Evolutionary conservation across 2,888 invertebrate species (phyloP), one percentile per base, ranked within the genome.

Genomic region (Oeneis ivallda): DNA sequence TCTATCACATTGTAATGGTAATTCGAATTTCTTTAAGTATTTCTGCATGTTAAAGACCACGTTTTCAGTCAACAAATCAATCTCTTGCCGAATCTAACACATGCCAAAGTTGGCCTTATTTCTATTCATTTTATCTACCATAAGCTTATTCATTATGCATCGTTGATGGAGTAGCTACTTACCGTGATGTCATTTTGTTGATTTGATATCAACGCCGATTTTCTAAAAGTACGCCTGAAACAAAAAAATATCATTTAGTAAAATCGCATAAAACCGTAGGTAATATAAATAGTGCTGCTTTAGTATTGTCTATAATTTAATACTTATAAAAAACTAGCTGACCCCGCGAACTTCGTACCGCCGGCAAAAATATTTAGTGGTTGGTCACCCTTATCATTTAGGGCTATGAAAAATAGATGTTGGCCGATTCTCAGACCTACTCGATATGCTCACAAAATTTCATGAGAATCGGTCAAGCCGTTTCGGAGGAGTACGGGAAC

Each of bases 111-210:
- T 45, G 8, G 45, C 8, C 45, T 45, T 45, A 15, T 45, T 17
- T 15, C 5, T 45, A 45, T 45, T 17, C 15, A 13, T 43, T 8
- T 7, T 45, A n/a, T n/a, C 15, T 45, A 15, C n/a, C 7, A n/a
- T 43, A 45, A 45, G 8, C 6, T 9, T 15, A 3, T 15, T 8
- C n/a, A 11, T 45, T 7, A 7, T 45, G 2, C n/a, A 45, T 13
- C 13, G 13, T 13, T 45, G 5, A 5, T 15, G 8, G 11, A 15
- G 2, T 17, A 15, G 19, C 11, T 11, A 80, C 86, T 85, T 72
- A 87, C 88, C 88, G 79, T 43, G 88, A 87, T 70, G 87, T 88
- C 88, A 88, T 88, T 66, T 59, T 75, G 76, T 61, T 61, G 61
- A 71, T 62, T 69, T 66, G 66, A 73, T 76, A 62, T 66, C 62